These are phyloP conservation scores for Gambelia wislizenii DNA, from an alignment of 2,797 vertebrate genomes.

Conservation along the genomic window DNA sequence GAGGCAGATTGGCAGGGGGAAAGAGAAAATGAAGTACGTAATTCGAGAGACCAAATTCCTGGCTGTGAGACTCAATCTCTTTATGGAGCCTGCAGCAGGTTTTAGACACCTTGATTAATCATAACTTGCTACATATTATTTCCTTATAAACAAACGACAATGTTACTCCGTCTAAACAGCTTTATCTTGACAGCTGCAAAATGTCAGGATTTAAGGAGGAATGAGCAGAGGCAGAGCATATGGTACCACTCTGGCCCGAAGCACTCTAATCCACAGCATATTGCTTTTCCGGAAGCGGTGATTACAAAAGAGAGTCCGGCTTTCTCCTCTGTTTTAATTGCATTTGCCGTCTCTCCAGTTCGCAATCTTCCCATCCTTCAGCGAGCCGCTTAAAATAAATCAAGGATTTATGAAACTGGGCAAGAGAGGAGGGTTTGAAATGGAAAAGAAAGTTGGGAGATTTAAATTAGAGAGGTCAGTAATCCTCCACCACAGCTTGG, in stretches of 20 bases:
- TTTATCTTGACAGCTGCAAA: constrained; percentile 84
- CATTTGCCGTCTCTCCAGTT: constrained; percentile 40
- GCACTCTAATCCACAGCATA: constrained; percentile 73
- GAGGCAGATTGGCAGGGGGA: accelerated
- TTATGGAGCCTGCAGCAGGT: constrained; percentile 66
- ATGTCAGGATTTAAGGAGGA: constrained; percentile 83
- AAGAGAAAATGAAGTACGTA: not conserved
- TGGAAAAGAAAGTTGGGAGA: not conserved
- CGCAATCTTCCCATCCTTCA: constrained; percentile 40
- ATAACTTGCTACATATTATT: constrained; percentile 80
- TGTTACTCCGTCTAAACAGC: constrained; percentile 80
- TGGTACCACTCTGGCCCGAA: constrained; percentile 78
- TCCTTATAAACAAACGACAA: constrained; percentile 83
- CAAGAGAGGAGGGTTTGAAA: not conserved
- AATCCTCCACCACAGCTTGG: not conserved
- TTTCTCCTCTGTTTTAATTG: constrained; percentile 56
- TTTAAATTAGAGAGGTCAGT: not conserved
- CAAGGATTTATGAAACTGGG: constrained; percentile 14
- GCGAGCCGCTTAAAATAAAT: constrained; percentile 43
- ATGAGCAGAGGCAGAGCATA: constrained; percentile 77
- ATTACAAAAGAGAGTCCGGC: constrained; percentile 66
- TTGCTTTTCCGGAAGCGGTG: constrained; percentile 69
- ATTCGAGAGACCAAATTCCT: constrained; percentile 72
- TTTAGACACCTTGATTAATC: constrained; percentile 84
- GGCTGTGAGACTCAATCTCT: constrained; percentile 58